These are phyloP conservation scores for Falco biarmicus DNA, from an alignment of 2,797 vertebrate species.

Conservation along the genomic window DNA sequence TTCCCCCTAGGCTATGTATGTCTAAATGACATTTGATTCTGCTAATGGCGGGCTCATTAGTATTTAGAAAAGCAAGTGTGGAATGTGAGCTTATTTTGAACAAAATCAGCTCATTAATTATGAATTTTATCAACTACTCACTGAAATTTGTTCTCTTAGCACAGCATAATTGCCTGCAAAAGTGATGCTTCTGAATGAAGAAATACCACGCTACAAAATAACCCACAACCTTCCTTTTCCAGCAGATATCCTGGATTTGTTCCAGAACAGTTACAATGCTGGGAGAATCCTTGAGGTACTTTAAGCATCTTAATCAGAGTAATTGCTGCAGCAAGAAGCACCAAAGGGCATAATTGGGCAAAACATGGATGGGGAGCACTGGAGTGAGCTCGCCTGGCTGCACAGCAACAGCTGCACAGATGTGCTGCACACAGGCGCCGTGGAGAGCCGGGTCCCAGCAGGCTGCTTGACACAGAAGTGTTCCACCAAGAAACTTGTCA, in stretches of 20 bases:
- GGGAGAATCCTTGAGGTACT: not conserved
- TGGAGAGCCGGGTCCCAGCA: rapidly evolving
- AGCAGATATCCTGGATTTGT: not conserved
- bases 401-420: not conserved
- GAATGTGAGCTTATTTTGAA: constrained; percentile 20
- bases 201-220: not conserved
- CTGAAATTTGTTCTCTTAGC: not conserved
- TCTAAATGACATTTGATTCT: constrained; percentile 10
- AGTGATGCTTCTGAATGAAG: not conserved
- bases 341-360: not conserved
- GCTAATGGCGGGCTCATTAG: not conserved
- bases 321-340: not conserved
- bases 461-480: not conserved
- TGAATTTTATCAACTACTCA: constrained; percentile 34
- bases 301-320: not conserved
- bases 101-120: constrained; percentile 53
- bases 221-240: not conserved
- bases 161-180: not conserved
- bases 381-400: not conserved
- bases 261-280: not conserved
- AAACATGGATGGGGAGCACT: rapidly evolving
- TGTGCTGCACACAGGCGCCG: rapidly evolving
- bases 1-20: not conserved
- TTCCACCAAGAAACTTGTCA: not conserved
- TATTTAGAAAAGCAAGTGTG: not conserved